phyloP scores from a whole-genome alignment of 2,888 invertebrate genomes.

The Oeneis ivallda region DNA sequence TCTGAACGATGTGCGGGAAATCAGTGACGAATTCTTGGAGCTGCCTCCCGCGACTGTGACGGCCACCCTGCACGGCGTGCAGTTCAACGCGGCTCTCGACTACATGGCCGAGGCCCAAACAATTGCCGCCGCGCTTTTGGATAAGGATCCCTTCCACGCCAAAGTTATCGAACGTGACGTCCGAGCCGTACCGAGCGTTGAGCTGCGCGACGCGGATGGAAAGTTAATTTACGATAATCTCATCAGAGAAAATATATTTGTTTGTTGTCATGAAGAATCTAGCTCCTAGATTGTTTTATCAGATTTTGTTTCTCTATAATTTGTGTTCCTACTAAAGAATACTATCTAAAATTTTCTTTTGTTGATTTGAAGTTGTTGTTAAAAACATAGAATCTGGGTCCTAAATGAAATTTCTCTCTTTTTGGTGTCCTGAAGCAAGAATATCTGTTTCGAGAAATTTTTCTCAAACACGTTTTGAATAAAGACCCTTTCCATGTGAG shows the following conservation, averaged over 20 bases:
- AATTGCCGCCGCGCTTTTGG: conserved; percentile 55
- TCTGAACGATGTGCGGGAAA: conserved; percentile 70
- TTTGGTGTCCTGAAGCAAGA: too few relatives aligned
- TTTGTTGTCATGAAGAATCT: conserved; percentile 23
- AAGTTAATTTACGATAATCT: conserved; percentile 60
- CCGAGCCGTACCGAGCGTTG: conserved; percentile 57
- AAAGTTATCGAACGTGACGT: conserved; percentile 52
- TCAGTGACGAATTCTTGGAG: conserved; percentile 70
- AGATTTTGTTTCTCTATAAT: background rate
- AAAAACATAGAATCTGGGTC: too few relatives aligned
- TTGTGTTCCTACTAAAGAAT: too few relatives aligned
- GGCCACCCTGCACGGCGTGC: conserved; percentile 68
- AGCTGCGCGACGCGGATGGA: conserved; percentile 54
- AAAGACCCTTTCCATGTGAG: conserved; percentile 60
- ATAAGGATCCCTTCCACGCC: conserved; percentile 60
- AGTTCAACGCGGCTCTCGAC: conserved; percentile 58
- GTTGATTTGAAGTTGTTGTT: too few relatives aligned
- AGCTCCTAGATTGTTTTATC: background rate
- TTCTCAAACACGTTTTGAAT: conserved; percentile 56
- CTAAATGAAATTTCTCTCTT: too few relatives aligned
- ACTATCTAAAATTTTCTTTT: background rate
- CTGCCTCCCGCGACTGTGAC: conserved; percentile 78
- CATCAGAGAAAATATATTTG: conserved; percentile 50
- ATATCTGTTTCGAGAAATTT: background rate
- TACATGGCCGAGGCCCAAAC: conserved; percentile 54